These are phyloP conservation scores for Atherinomorus stipes DNA, from an alignment of 2,113 vertebrate species.

Conservation along the genomic window DNA sequence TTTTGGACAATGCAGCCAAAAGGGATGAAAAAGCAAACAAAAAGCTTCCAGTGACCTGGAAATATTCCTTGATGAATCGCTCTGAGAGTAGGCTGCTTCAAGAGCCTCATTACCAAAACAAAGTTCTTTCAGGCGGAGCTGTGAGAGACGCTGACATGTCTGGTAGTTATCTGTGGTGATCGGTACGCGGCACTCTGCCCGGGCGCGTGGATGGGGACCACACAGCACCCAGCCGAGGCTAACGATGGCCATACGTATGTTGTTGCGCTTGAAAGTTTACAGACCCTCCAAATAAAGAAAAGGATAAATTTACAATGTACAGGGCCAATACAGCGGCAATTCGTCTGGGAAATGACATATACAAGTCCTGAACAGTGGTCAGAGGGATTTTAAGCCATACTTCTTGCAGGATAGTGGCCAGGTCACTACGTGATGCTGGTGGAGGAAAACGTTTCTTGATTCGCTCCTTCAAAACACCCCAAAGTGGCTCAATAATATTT, in stretches of 20 bases:
- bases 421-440: too few species aligned
- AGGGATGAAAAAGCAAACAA: background rate
- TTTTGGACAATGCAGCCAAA: background rate
- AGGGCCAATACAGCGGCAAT: too few species aligned
- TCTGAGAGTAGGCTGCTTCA: slow-evolving; percentile 31
- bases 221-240: slow-evolving; percentile 23
- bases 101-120: slow-evolving; percentile 58
- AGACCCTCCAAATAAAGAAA: too few species aligned
- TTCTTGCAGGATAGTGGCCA: too few species aligned
- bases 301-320: too few species aligned
- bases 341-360: too few species aligned
- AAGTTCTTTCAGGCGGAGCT: slow-evolving; percentile 52
- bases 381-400: too few species aligned
- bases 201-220: slow-evolving; percentile 30
- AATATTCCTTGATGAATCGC: slow-evolving; percentile 53
- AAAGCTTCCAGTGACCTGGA: slow-evolving; percentile 19
- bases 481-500: too few species aligned
- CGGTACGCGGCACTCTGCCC: background rate
- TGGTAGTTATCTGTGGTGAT: slow-evolving; percentile 52
- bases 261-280: too few species aligned
- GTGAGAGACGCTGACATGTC: slow-evolving; percentile 31
- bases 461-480: too few species aligned
- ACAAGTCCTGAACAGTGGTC: too few species aligned
- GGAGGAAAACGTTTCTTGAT: too few species aligned
- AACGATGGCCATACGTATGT: background rate